These are phyloP conservation scores for Hydractinia symbiolongicarpus DNA, from an alignment of 30 jellyfish, hydroid and myxozoan genomes.

Conservation along the genomic window DNA sequence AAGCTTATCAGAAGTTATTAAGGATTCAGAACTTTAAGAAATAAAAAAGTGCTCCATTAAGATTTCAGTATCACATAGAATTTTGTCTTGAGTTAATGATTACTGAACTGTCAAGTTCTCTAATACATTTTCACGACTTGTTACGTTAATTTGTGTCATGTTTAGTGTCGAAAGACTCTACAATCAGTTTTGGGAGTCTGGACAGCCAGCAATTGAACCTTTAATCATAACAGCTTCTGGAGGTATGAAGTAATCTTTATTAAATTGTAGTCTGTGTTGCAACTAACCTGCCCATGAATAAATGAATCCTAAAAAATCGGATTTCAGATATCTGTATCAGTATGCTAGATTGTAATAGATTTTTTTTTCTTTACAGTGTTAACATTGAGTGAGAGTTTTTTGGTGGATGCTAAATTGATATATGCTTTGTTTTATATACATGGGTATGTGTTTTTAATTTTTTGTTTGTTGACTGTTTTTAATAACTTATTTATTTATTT, in stretches of 20 bases:
- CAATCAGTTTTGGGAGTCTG: conserved; percentile 78
- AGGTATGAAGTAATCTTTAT: conserved; percentile 15
- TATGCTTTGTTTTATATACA: conserved; percentile 89
- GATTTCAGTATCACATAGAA: too few species aligned
- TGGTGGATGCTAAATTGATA: conserved; percentile 72
- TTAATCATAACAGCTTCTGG: conserved; percentile 49
- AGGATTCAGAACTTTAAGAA: too few species aligned
- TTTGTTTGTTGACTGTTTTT: background rate
- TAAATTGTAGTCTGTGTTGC: too few species aligned
- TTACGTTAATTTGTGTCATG: background rate
- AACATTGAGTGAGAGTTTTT: conserved; percentile 65
- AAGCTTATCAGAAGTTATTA: too few species aligned
- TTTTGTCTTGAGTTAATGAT: too few species aligned
- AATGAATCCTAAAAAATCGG: too few species aligned
- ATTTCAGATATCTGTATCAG: too few species aligned
- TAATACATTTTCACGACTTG: too few species aligned
- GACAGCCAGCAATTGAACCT: conserved; percentile 96
- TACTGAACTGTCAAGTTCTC: too few species aligned
- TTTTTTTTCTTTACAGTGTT: conserved; percentile 46
- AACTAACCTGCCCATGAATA: too few species aligned
- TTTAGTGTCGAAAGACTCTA: conserved; percentile 84
- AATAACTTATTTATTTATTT: background rate
- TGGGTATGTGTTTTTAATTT: conserved; percentile 47
- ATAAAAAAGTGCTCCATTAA: too few species aligned
- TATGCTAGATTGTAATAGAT: background rate